Conservation (phyloP, 2,888 invertebrate genomes). For the Trypoxylon attenuatum region DNA sequence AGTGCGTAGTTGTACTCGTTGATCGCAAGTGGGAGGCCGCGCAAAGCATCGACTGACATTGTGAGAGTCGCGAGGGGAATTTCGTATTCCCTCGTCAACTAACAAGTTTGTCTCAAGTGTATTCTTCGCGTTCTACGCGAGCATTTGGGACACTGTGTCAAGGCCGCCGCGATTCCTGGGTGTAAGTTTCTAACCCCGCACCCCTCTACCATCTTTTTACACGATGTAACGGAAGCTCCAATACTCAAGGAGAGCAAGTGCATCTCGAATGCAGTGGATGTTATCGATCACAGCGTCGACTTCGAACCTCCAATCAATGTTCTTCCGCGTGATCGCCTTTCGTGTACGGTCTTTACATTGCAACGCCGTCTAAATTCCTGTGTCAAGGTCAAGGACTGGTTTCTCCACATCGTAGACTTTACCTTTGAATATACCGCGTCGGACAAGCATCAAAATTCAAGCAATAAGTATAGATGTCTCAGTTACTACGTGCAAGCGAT, state of each 20-base stretch:
- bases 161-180: constrained; percentile 38
- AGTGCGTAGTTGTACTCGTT: no score
- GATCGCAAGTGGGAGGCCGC: no score
- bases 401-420: no score
- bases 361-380: constrained; percentile 38
- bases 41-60: no score
- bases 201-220: constrained; percentile 14
- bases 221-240: constrained; percentile 28
- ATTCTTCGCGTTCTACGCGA: constrained; percentile 17
- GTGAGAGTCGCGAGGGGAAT: no score
- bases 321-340: constrained; percentile 2
- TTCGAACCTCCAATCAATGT: constrained; percentile 16
- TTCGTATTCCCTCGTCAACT: background rate
- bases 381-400: constrained; percentile 51
- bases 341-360: constrained; percentile 11
- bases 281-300: constrained; percentile 8
- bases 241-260: constrained; percentile 1
- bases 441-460: no score
- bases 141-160: constrained; percentile 55
- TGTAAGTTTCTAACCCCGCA: constrained; percentile 6
- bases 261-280: constrained; percentile 11
- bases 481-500: no score
- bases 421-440: no score
- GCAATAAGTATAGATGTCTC: no score
- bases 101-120: constrained; percentile 1